Conservation (phyloP, 2,113 vertebrate genomes). For the Lepus europaeus region DNA sequence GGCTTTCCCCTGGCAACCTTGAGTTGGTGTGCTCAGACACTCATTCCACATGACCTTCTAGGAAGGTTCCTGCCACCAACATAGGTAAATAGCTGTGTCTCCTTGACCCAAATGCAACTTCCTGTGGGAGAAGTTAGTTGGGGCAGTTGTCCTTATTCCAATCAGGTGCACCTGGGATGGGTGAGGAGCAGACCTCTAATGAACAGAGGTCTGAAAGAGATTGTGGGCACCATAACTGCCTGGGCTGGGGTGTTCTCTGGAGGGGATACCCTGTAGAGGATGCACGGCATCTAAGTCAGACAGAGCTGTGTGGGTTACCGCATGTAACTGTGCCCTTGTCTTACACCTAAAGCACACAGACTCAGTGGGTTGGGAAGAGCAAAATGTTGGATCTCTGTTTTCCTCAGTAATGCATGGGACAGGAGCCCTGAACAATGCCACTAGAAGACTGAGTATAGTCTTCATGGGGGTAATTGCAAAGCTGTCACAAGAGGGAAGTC, state of each 20-base stretch:
- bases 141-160: background rate
- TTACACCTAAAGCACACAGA: background rate
- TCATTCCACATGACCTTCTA: background rate
- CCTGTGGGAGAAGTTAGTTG: background rate
- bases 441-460: background rate
- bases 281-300: background rate
- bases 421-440: background rate
- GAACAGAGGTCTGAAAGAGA: background rate
- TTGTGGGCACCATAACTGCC: background rate
- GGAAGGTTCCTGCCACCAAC: background rate
- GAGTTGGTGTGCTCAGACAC: background rate
- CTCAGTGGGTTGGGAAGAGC: background rate
- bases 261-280: background rate
- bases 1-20: background rate
- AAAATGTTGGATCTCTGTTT: background rate
- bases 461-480: background rate
- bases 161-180: background rate
- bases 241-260: background rate
- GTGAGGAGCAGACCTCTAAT: background rate
- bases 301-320: background rate
- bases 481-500: background rate
- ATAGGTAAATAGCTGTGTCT: background rate
- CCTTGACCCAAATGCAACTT: background rate
- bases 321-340: background rate
- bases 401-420: background rate